A percentile compares a stretch with the other conserved stretches of the same genome.
phyloP scores from a whole-genome alignment of 2,113 vertebrate species.

The Pollimyrus isidori region DNA sequence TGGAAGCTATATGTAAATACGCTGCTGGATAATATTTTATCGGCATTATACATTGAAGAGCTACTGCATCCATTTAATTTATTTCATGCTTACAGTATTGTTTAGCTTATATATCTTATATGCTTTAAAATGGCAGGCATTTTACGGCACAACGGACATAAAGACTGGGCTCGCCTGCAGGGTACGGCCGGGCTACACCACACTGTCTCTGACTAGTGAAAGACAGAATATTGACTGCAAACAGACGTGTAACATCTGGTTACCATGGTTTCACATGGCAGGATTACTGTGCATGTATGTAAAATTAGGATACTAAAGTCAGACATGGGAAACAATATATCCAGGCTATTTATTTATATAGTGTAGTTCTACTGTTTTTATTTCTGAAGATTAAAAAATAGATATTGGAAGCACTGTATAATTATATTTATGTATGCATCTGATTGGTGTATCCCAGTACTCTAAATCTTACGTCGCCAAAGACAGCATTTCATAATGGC shows the following conservation, averaged over 20 bases:
- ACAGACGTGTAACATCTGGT: background rate
- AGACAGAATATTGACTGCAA: background rate
- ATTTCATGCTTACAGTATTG: background rate
- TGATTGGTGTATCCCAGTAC: background rate
- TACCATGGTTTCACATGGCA: background rate
- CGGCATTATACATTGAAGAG: background rate
- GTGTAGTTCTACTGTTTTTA: background rate
- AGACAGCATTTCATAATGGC: background rate
- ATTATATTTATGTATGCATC: background rate
- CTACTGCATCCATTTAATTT: background rate
- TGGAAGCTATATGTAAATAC: constrained; percentile 9
- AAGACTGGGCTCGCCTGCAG: background rate
- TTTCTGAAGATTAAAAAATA: background rate
- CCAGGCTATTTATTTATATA: background rate
- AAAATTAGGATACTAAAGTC: background rate
- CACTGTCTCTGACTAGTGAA: background rate
- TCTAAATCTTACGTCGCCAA: background rate
- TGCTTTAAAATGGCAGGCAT: background rate
- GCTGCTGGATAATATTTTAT: background rate
- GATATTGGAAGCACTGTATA: background rate
- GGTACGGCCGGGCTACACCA: background rate
- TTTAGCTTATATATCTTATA: background rate
- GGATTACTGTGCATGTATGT: background rate
- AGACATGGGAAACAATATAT: background rate
- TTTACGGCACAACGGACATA: background rate